Percentiles rank a stretch among this genome's conserved stretches.
Conservation (phyloP, 2,888 invertebrate species). For the Heteromyza rotundicornis region DNA sequence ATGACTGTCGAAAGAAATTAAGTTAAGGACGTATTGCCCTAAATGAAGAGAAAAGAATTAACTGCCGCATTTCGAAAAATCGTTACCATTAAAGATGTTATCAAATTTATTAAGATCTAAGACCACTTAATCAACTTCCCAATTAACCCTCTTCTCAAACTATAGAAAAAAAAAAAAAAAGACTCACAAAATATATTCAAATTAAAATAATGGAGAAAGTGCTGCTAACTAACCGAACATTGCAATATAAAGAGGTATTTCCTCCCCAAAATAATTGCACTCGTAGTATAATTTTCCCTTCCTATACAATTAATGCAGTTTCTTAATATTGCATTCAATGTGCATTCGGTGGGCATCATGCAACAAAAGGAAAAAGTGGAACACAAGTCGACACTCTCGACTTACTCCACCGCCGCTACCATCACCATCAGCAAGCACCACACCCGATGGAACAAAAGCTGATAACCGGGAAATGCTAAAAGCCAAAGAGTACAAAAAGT, state of each 20-base stretch:
- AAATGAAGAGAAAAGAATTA: too few relatives aligned
- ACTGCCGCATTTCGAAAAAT: too few relatives aligned
- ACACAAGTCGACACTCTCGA: not conserved
- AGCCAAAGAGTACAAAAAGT: not conserved
- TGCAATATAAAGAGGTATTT: not conserved
- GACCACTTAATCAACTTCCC: too few relatives aligned
- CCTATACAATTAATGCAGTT: not conserved
- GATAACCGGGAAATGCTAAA: not conserved
- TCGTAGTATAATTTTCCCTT: not conserved
- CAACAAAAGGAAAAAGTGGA: conserved; percentile 2
- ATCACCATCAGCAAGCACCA: not conserved
- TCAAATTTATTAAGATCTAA: too few relatives aligned
- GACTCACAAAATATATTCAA: too few relatives aligned
- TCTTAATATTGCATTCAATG: not conserved
- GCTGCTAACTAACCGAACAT: not conserved
- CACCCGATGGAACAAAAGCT: not conserved
- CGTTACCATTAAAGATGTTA: too few relatives aligned
- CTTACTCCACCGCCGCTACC: not conserved
- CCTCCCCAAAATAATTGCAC: not conserved
- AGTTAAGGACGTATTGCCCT: too few relatives aligned
- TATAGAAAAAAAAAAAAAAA: too few relatives aligned
- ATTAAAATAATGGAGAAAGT: conserved; percentile 1
- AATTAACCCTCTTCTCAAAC: too few relatives aligned
- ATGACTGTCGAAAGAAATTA: too few relatives aligned
- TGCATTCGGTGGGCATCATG: not conserved